Evolutionary conservation across 2,797 vertebrate species (phyloP).

Genomic region (Paratrypauchen microcephalus): DNA sequence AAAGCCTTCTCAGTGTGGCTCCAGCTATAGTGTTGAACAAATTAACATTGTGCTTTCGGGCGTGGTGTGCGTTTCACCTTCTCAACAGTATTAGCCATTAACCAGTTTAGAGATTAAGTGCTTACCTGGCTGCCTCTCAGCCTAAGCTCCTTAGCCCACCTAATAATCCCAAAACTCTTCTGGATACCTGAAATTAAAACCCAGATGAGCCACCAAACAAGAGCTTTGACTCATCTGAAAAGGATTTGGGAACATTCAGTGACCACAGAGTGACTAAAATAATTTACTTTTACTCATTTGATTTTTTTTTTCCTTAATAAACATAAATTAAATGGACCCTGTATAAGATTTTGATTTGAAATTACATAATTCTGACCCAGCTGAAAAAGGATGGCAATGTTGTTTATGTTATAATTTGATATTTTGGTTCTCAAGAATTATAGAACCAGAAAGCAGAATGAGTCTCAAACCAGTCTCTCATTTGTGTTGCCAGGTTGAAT

Average conservation of each 20-base stretch:
- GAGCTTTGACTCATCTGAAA: neutral
- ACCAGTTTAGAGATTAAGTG: conserved; percentile 33
- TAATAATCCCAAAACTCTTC: conserved; percentile 30
- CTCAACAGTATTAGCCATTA: conserved; percentile 30
- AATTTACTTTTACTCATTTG: too few species aligned
- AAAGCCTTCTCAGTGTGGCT: conserved; percentile 7
- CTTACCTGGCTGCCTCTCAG: conserved; percentile 33
- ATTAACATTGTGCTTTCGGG: conserved; percentile 7
- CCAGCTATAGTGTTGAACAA: neutral
- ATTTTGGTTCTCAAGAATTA: too few species aligned
- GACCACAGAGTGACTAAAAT: neutral
- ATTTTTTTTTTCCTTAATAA: too few species aligned
- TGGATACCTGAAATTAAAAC: conserved; percentile 19
- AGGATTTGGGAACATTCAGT: neutral
- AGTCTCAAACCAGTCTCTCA: too few species aligned
- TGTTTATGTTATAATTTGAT: too few species aligned
- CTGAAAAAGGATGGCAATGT: too few species aligned
- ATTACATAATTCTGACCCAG: too few species aligned
- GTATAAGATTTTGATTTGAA: too few species aligned
- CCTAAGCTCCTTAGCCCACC: conserved; percentile 28
- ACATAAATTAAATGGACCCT: too few species aligned
- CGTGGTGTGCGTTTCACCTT: conserved; percentile 22
- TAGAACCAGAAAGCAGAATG: too few species aligned
- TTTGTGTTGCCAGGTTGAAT: too few species aligned
- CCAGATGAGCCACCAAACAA: conserved; percentile 3